Evolutionary conservation across 2,888 invertebrate genomes (phyloP), one percentile per base, ranked within the genome.

Genomic region (Charanyca ferruginea): DNA sequence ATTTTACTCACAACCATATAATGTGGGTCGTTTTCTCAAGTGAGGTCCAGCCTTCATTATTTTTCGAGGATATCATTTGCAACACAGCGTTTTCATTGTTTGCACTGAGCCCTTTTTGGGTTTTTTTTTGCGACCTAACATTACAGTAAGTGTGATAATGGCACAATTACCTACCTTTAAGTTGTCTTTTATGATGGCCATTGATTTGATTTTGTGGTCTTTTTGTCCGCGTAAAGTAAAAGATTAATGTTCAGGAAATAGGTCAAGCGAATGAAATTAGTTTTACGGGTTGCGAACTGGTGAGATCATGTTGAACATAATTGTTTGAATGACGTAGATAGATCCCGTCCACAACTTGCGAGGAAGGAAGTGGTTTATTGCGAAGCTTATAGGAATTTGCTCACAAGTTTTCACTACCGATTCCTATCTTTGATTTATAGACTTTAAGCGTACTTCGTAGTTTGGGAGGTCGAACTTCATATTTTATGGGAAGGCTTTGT

Each of bases 41-140:
- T 91, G 88, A 84, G 92, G 91, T 91, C 89, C 85, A 85, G 83
- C 80, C 84, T 87, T 92, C 91, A 91, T 92, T 91, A 92, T 91
- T 91, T 90, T 89, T 88, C 77, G 84, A 89, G 87, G 85, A 84
- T 85, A 89, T 87, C 88, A 87, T 91, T 91, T 89, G 90, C 90
- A 85, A 90, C 90, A 84, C 89, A 88, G 90, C 90, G 83, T 83
- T 91, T 89, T 87, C 86, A 88, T 87, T 89, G 88, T 88, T 86
- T 84, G 85, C 81, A 53, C 60, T 68, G 83, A 83, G 79, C 66
- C 77, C 83, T 75, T 85, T 73, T 81, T 67, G 65, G 74, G 28
- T 25, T 63, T 62, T 75, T 74, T 79, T 76, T 70, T 70, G 45
- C 20, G 45, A 47, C 32, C 53, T 57, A 3, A 42, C 51, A 42